Conservation (phyloP, 2,113 vertebrate species). For the Cyanistes caeruleus region DNA sequence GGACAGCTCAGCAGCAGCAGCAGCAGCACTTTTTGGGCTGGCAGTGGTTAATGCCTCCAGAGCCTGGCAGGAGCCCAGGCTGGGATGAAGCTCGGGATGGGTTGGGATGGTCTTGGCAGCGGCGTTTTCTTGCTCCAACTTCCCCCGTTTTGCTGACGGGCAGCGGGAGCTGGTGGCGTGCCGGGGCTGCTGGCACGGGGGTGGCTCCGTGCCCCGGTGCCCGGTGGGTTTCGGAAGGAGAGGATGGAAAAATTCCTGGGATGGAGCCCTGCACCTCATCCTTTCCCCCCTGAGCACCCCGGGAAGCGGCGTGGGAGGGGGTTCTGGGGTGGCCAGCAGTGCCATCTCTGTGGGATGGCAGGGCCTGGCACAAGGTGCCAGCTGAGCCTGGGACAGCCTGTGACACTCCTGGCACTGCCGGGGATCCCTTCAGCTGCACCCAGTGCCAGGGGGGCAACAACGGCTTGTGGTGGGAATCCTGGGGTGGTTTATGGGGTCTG, state of each 20-base stretch:
- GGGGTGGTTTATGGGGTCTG: not conserved
- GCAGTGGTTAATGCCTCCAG: not conserved
- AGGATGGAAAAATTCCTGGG: rapidly evolving
- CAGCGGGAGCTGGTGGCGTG: not conserved
- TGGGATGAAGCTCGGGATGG: not conserved
- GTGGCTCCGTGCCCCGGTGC: not conserved
- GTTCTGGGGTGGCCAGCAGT: not conserved
- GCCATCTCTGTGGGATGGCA: not conserved
- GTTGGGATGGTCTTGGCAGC: not conserved
- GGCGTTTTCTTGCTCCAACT: not conserved
- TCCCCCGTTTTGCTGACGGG: not conserved
- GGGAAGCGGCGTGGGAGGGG: rapidly evolving
- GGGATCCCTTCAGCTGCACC: not conserved
- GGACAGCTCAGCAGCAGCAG: not conserved
- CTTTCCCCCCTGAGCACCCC: not conserved
- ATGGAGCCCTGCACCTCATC: not conserved
- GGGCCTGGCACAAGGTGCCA: not conserved
- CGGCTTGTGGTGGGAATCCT: not conserved
- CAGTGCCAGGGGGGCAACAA: not conserved
- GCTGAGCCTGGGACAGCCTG: not conserved
- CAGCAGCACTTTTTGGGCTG: not conserved
- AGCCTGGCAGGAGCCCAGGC: not conserved
- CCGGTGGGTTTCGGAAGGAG: not conserved
- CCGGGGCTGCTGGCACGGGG: not conserved
- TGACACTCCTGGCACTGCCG: not conserved